Conservation (phyloP, 2,888 invertebrate genomes). For the Aleiodes testaceus region DNA sequence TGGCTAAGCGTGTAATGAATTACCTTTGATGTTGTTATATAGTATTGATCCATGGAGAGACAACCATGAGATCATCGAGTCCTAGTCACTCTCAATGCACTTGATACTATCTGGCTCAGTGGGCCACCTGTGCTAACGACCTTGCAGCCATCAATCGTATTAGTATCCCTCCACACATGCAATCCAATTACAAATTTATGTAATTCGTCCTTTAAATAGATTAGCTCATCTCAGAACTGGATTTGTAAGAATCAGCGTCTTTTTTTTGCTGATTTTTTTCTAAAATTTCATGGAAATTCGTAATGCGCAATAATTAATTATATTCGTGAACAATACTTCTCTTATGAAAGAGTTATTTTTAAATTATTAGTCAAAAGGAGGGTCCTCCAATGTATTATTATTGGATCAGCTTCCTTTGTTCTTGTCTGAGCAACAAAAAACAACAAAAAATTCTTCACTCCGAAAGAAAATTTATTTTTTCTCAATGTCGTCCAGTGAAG, state of each 20-base stretch:
- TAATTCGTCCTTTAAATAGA: neutral
- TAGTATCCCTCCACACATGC: neutral
- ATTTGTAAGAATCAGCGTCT: neutral
- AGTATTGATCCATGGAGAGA: neutral
- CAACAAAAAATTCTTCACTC: too few relatives aligned
- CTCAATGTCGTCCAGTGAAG: too few relatives aligned
- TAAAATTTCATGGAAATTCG: neutral
- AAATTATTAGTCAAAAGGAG: too few relatives aligned
- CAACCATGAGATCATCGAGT: slow-evolving; percentile 45
- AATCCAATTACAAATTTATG: neutral
- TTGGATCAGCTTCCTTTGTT: too few relatives aligned
- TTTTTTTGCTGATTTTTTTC: neutral
- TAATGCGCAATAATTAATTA: too few relatives aligned
- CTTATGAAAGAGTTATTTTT: too few relatives aligned
- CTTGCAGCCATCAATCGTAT: slow-evolving; percentile 44
- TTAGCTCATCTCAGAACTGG: too few relatives aligned
- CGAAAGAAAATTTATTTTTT: too few relatives aligned
- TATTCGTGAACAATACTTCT: too few relatives aligned
- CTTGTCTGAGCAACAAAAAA: too few relatives aligned
- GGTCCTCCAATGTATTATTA: too few relatives aligned
- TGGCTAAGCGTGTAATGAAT: neutral
- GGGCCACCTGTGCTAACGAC: slow-evolving; percentile 51
- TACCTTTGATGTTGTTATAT: neutral
- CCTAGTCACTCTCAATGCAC: slow-evolving; percentile 34
- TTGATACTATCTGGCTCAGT: slow-evolving; percentile 51